Evolutionary conservation across 2,888 invertebrate genomes (phyloP).

Genomic region (Microctonus brassicae): DNA sequence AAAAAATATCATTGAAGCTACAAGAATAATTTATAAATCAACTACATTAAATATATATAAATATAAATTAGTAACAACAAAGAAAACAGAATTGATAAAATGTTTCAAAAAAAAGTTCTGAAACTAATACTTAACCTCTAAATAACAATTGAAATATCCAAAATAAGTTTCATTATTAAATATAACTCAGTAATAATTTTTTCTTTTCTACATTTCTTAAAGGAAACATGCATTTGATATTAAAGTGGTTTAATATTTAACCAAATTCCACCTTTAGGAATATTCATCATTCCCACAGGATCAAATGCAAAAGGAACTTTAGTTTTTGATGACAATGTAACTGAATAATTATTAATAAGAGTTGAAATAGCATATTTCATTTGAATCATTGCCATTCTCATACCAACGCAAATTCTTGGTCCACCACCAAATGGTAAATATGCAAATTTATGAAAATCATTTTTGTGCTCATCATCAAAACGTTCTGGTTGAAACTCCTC

Average conservation of each 20-base stretch:
- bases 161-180: too few relatives aligned
- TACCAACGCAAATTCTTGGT: slow-evolving; percentile 58
- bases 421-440: slow-evolving; percentile 59
- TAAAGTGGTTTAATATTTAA: slow-evolving; percentile 42
- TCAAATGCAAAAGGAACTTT: slow-evolving; percentile 11
- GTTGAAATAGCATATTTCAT: slow-evolving; percentile 47
- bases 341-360: background rate
- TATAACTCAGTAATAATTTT: too few relatives aligned
- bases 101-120: too few relatives aligned
- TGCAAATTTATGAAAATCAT: slow-evolving; percentile 42
- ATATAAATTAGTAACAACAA: too few relatives aligned
- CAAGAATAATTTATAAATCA: too few relatives aligned
- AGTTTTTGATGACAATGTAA: slow-evolving; percentile 6
- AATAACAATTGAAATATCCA: too few relatives aligned
- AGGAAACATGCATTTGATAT: background rate
- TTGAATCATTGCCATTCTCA: slow-evolving; percentile 52
- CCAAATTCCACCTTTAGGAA: slow-evolving; percentile 50
- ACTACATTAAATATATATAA: too few relatives aligned
- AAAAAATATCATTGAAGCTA: too few relatives aligned
- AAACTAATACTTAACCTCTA: too few relatives aligned
- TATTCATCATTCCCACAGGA: background rate
- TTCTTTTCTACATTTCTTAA: too few relatives aligned
- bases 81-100: too few relatives aligned
- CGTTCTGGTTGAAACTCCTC: slow-evolving; percentile 55
- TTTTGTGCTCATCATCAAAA: slow-evolving; percentile 49